Conservation (phyloP, 2,797 vertebrate genomes). For the Pempheris klunzingeri region DNA sequence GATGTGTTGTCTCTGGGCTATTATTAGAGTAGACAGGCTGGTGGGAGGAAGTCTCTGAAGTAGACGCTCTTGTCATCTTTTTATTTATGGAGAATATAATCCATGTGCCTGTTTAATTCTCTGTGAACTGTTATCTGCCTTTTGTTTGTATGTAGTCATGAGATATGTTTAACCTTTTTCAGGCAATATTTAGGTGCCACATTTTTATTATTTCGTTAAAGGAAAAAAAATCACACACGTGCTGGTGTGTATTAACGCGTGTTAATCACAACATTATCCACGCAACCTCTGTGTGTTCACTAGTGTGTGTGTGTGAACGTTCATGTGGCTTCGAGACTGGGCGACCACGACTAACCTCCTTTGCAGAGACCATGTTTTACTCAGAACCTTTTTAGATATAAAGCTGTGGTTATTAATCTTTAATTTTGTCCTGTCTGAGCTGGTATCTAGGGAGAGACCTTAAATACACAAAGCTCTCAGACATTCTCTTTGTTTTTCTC, state of each 20-base stretch:
- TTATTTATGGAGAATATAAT: constrained; percentile 85
- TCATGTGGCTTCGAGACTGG: constrained; percentile 24
- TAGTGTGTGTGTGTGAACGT: not conserved
- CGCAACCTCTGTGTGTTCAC: constrained; percentile 14
- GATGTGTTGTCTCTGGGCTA: constrained; percentile 85
- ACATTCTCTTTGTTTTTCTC: constrained; percentile 76
- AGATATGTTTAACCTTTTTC: constrained; percentile 15
- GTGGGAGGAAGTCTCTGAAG: constrained; percentile 87
- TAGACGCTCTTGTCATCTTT: constrained; percentile 86
- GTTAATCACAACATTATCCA: constrained; percentile 8
- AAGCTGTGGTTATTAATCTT: constrained; percentile 84
- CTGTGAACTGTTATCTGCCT: constrained; percentile 38
- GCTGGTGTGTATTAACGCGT: constrained; percentile 5
- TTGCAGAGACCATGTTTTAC: constrained; percentile 66
- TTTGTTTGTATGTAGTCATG: constrained; percentile 44
- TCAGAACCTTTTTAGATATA: constrained; percentile 80
- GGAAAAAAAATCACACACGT: constrained; percentile 3
- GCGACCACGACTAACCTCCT: constrained; percentile 43
- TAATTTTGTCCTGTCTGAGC: constrained; percentile 82
- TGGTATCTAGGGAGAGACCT: constrained; percentile 79
- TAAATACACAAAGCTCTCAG: constrained; percentile 82
- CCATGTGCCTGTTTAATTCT: constrained; percentile 65
- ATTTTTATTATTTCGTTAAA: constrained; percentile 13
- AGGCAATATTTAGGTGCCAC: constrained; percentile 5
- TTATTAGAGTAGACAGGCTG: constrained; percentile 88